These are phyloP conservation scores for Darevskia nairensis DNA, from an alignment of 2,797 vertebrate genomes.

Conservation along the genomic window DNA sequence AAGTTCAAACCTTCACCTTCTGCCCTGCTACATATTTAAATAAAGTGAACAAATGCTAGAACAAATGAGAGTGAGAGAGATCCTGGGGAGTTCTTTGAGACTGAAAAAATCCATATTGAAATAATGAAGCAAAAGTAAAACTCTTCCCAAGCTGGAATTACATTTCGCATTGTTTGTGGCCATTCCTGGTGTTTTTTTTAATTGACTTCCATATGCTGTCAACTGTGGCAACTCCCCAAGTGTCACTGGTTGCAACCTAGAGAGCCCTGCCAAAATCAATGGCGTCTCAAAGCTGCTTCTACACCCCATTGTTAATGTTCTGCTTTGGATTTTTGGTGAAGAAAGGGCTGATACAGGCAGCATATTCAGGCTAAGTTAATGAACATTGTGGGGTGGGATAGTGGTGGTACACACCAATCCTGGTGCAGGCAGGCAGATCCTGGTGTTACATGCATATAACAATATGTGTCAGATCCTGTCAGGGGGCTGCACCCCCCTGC, in stretches of 20 bases:
- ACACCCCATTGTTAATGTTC: background rate
- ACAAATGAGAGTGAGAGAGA: background rate
- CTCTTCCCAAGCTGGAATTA: background rate
- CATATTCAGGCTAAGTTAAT: too few relatives aligned
- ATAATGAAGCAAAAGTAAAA: background rate
- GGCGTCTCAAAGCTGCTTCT: background rate
- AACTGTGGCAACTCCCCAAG: background rate
- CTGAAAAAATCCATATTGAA: conserved; percentile 15
- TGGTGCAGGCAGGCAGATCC: background rate
- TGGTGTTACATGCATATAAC: background rate
- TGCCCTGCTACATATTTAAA: background rate
- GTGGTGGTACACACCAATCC: background rate
- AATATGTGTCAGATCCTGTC: background rate
- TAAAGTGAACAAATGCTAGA: background rate
- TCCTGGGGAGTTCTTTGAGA: background rate
- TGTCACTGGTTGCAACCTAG: background rate
- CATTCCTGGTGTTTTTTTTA: background rate
- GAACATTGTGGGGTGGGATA: background rate
- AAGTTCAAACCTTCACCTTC: background rate
- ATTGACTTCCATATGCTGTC: background rate
- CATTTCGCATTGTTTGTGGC: background rate
- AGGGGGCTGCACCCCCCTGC: too few relatives aligned
- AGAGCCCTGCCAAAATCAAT: background rate
- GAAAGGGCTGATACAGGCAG: background rate
- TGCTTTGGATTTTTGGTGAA: background rate